Evolutionary conservation across 53 echinoderm and acorn worm species (phyloP).

Genomic region (Holothuria leucospilota): DNA sequence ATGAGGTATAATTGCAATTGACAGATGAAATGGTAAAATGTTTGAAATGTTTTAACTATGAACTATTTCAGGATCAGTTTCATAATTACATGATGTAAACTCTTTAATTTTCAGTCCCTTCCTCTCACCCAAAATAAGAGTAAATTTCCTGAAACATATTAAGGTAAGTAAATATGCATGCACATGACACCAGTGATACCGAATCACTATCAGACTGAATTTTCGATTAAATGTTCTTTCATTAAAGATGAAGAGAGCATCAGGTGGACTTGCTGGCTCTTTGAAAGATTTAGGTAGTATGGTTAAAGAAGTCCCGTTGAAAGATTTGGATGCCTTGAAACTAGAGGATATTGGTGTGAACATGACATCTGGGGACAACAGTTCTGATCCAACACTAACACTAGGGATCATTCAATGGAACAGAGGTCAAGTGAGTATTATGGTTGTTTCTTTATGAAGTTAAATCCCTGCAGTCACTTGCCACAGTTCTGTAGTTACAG

Average conservation of each 20-base stretch:
- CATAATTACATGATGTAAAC: too few species aligned
- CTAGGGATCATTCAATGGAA: constrained; percentile 74
- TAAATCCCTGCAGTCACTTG: too few species aligned
- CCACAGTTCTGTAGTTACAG: too few species aligned
- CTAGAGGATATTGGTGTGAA: constrained; percentile 54
- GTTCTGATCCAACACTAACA: constrained; percentile 41
- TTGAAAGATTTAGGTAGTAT: constrained; percentile 64
- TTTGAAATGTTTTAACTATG: too few species aligned
- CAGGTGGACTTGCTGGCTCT: constrained; percentile 62
- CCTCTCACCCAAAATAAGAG: too few species aligned
- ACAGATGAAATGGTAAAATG: too few species aligned
- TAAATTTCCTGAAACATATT: too few species aligned
- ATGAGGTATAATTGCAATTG: not conserved
- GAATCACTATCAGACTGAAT: too few species aligned
- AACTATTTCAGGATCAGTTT: too few species aligned
- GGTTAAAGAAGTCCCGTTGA: constrained; percentile 67
- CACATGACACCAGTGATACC: too few species aligned
- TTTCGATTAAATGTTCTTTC: not conserved
- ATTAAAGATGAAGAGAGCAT: constrained; percentile 57
- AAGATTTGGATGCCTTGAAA: constrained; percentile 49
- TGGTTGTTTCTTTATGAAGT: not conserved
- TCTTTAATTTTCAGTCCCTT: too few species aligned
- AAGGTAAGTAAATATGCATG: too few species aligned
- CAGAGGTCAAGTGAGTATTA: constrained; percentile 57
- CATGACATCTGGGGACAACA: constrained; percentile 21